phyloP scores from a whole-genome alignment of 2,888 invertebrate genomes.

The Platycnemis pennipes region DNA sequence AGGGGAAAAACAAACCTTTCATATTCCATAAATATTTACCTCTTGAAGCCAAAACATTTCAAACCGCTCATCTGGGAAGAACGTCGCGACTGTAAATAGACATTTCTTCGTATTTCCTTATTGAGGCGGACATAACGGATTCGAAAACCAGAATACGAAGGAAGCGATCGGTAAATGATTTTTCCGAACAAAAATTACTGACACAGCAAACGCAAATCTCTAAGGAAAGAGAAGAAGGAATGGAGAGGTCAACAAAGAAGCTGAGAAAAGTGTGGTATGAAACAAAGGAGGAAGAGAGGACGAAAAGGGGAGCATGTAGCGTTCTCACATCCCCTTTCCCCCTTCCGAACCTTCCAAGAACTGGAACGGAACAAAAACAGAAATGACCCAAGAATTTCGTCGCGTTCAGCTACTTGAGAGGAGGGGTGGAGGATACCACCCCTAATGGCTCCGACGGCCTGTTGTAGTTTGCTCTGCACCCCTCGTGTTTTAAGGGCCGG shows the following conservation, averaged over 20 bases:
- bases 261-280: not conserved
- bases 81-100: too few relatives aligned
- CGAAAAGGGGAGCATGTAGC: not conserved
- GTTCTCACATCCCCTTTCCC: not conserved
- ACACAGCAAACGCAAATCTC: not conserved
- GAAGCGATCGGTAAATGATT: not conserved
- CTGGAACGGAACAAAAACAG: not conserved
- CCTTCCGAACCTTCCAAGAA: not conserved
- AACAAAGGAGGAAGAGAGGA: not conserved
- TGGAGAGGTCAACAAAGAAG: too few relatives aligned
- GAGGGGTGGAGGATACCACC: not conserved
- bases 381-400: constrained; percentile 16
- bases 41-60: too few relatives aligned
- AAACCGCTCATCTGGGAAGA: too few relatives aligned
- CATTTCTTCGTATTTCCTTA: too few relatives aligned
- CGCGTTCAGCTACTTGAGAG: not conserved
- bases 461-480: not conserved
- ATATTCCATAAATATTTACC: too few relatives aligned
- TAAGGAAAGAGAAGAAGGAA: too few relatives aligned
- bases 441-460: not conserved
- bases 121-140: not conserved
- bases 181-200: not conserved
- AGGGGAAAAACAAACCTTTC: too few relatives aligned
- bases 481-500: not conserved
- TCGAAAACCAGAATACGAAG: not conserved